Conservation (phyloP, 2,113 vertebrate species). For the Zootoca vivipara region DNA sequence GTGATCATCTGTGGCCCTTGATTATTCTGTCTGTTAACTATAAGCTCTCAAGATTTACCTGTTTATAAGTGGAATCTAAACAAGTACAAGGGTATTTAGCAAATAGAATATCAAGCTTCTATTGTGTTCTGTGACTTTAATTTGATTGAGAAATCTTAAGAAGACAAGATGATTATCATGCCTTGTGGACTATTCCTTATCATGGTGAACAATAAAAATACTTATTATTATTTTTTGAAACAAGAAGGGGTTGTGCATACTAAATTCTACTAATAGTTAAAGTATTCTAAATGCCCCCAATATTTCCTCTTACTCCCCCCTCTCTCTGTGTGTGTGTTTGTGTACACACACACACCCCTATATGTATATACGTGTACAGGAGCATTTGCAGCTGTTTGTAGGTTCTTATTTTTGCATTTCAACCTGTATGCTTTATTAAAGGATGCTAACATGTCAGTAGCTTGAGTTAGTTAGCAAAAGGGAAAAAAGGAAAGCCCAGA, state of each 20-base stretch:
- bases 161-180: neutral
- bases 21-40: neutral
- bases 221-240: conserved; percentile 15
- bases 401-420: conserved; percentile 21
- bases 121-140: neutral
- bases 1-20: neutral
- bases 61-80: neutral
- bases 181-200: neutral
- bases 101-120: neutral
- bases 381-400: neutral
- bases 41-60: neutral
- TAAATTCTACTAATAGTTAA: neutral
- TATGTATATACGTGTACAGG: neutral
- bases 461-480: conserved; percentile 36
- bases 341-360: neutral
- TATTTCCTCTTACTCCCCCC: neutral
- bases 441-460: conserved; percentile 18
- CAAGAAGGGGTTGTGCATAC: neutral
- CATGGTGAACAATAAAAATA: neutral
- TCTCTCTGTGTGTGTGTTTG: neutral
- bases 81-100: neutral
- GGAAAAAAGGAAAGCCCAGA: conserved; percentile 26
- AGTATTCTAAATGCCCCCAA: conserved; percentile 24
- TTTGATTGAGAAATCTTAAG: neutral
- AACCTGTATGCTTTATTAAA: conserved; percentile 36